These are phyloP conservation scores for Chaenodraco wilsoni DNA, from an alignment of 2,797 vertebrate species.

Conservation along the genomic window DNA sequence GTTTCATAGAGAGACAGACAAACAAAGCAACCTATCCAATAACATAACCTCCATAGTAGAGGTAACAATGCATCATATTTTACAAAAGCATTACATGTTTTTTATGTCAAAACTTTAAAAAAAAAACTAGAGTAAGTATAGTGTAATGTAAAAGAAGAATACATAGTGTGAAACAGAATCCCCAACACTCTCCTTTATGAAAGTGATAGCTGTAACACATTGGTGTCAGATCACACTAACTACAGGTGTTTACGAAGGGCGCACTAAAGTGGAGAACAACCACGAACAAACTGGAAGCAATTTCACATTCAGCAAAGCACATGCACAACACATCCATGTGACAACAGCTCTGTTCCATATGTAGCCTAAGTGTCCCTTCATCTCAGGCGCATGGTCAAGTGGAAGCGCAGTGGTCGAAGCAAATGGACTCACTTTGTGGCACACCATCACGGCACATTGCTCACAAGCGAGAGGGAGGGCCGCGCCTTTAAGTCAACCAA, in stretches of 20 bases:
- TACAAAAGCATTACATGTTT: not conserved
- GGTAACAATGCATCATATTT: too few relatives aligned
- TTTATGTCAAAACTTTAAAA: not conserved
- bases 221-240: constrained; percentile 25
- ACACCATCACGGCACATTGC: constrained; percentile 61
- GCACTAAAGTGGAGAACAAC: constrained; percentile 35
- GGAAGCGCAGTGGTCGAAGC: constrained; percentile 51
- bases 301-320: constrained; percentile 75
- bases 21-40: too few relatives aligned
- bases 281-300: constrained; percentile 57
- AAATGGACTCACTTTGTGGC: constrained; percentile 59
- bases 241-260: constrained; percentile 20
- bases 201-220: constrained; percentile 13
- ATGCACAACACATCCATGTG: constrained; percentile 47
- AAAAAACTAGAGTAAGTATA: not conserved
- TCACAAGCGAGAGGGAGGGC: constrained; percentile 26
- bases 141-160: not conserved
- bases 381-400: constrained; percentile 64
- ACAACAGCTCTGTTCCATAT: constrained; percentile 72
- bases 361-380: constrained; percentile 76
- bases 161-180: not conserved
- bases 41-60: too few relatives aligned
- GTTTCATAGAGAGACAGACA: too few relatives aligned
- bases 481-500: constrained; percentile 52
- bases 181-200: not conserved